Base-by-base conservation (phyloP, 2,113 vertebrate species). In the Chaetura pelagica region DNA sequence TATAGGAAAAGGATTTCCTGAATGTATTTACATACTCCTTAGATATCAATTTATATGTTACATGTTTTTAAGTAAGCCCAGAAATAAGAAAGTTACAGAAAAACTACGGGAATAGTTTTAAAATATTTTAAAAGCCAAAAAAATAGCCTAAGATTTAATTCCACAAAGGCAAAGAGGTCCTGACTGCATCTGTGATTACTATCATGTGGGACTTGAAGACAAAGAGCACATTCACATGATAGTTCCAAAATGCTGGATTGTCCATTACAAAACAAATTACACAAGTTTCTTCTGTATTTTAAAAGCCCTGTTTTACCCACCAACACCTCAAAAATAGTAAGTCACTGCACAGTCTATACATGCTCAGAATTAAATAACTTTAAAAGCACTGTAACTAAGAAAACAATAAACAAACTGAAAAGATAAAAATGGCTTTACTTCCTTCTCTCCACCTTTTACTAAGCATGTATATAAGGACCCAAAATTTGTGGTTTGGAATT, bases 201-300 rank as follows among this genome's bases (percentile, higher is more conserved):
- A 10, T 93, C 66, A 69, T 35, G 10, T 42, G 46, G 12, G n/a
- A 17, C 35, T 64, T 87, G 62, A 95, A 87, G 40, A 94, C 63
- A 94, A 94, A 80, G 22, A 87, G 16, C 27, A 82, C 30, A 82
- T 91, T 89, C 77, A 79, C 40, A 62, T 34, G 15, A 83, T 96
- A 55, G 35, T 77, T 95, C 58, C 55, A 79, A 92, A 94, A 90
- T 83, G 35, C 24, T 85, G 78, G 87, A 87, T 30, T 95, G 66
- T 85, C 46, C 46, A 85, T 72, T 79, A 80, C 51, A 73, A 88
- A 94, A 85, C 12, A 88, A 87, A 82, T 85, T 54, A 85, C 27
- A 61, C 12, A 71, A 62, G 54, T 79, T 91, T 68, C 46, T 74
- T 52, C 32, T 69, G 49, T 46, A 93, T 17, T 87, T 91, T 93